Percentiles rank a stretch among this genome's conserved stretches.
phyloP scores from a whole-genome alignment of 1,140 invertebrate genomes.

The Zophobas atratus region DNA sequence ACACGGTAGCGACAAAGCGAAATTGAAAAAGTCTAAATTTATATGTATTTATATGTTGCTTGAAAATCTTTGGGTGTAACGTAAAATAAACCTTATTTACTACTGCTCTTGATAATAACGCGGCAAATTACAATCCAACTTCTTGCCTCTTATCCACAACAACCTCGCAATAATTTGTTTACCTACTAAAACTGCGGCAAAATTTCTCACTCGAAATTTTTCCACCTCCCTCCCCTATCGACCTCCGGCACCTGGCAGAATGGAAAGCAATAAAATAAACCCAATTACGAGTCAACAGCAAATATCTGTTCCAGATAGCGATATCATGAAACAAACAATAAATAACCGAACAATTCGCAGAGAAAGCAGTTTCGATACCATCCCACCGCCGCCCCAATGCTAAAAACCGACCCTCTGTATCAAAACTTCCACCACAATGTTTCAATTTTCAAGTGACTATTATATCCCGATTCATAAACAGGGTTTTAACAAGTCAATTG shows the following conservation, averaged over 20 bases:
- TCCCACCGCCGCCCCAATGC: no score
- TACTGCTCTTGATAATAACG: no score
- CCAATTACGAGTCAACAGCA: slow-evolving; percentile 41
- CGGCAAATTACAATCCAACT: no score
- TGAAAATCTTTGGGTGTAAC: no score
- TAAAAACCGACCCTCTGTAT: neutral
- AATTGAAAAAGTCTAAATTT: no score
- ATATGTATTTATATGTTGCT: no score
- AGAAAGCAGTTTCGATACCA: slow-evolving; percentile 20
- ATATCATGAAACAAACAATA: slow-evolving; percentile 39
- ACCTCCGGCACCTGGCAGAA: slow-evolving; percentile 5
- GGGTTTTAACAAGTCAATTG: slow-evolving; percentile 40
- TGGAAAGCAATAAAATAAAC: slow-evolving; percentile 36
- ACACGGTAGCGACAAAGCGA: no score
- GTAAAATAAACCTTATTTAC: no score
- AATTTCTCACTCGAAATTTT: neutral
- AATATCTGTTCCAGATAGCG: slow-evolving; percentile 42
- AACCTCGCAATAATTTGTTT: no score
- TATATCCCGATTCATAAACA: slow-evolving; percentile 41
- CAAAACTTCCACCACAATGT: slow-evolving; percentile 24
- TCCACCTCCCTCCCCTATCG: neutral
- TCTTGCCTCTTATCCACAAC: no score
- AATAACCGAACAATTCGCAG: slow-evolving; percentile 33
- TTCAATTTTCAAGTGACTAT: slow-evolving; percentile 40
- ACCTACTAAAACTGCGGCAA: neutral